phyloP scores from a whole-genome alignment of 2,888 invertebrate species.

The Hemistola chrysoprasaria region DNA sequence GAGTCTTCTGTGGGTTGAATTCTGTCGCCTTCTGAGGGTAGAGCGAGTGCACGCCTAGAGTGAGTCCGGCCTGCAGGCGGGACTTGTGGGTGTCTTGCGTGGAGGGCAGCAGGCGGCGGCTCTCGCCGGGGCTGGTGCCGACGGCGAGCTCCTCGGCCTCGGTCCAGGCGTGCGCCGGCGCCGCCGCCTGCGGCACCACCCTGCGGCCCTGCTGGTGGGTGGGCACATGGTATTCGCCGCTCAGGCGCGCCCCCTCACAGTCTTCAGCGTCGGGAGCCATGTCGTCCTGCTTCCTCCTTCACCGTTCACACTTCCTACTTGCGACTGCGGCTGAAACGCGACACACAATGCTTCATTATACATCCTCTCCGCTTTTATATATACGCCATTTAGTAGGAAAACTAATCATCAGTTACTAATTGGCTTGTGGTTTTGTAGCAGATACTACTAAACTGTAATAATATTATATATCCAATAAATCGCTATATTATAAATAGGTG shows the following conservation, averaged over 20 bases:
- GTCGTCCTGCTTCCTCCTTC: conserved; percentile 22
- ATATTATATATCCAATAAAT: conserved; percentile 1
- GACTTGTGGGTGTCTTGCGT: conserved; percentile 37
- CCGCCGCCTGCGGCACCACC: conserved; percentile 45
- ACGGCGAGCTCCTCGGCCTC: conserved; percentile 49
- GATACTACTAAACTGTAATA: conserved; percentile 20
- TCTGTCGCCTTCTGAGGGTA: conserved; percentile 33
- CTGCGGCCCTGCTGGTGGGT: conserved; percentile 47
- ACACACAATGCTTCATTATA: conserved; percentile 5
- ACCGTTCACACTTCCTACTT: conserved; percentile 20
- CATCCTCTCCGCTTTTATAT: conserved; percentile 12
- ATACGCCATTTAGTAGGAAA: conserved; percentile 19
- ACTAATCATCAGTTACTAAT: conserved; percentile 20
- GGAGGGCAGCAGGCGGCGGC: conserved; percentile 48
- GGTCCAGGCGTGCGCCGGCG: conserved; percentile 57
- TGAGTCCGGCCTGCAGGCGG: conserved; percentile 56
- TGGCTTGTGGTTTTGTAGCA: conserved; percentile 26
- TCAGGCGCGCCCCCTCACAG: conserved; percentile 51
- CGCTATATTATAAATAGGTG: conserved; percentile 12
- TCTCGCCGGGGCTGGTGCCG: conserved; percentile 55
- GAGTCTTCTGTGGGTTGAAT: conserved; percentile 39
- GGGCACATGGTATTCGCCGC: conserved; percentile 37
- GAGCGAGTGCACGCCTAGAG: conserved; percentile 49
- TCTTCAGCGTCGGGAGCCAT: conserved; percentile 61
- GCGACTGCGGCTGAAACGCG: conserved; percentile 17